Evolutionary conservation across 2,113 vertebrate genomes (phyloP).

Genomic region (Cyanistes caeruleus): DNA sequence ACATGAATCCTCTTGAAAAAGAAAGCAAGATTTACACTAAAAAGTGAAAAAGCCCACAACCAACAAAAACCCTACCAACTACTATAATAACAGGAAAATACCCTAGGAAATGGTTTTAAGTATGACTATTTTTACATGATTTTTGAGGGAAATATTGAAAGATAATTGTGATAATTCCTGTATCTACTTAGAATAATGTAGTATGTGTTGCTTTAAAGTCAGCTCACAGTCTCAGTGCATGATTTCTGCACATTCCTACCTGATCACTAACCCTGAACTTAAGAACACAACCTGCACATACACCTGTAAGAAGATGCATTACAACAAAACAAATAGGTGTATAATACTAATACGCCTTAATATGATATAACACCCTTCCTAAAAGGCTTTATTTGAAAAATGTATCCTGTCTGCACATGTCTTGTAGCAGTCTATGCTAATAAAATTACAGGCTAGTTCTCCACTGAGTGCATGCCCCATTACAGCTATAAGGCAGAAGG

Average conservation of each 20-base stretch:
- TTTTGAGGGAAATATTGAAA: background rate
- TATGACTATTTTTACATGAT: background rate
- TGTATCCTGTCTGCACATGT: background rate
- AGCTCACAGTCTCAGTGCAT: background rate
- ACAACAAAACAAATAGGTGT: background rate
- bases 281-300: background rate
- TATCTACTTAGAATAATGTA: background rate
- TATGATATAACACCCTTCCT: background rate
- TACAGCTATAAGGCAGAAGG: background rate
- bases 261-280: background rate
- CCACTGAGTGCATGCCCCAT: background rate
- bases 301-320: background rate
- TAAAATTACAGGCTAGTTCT: background rate
- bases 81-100: background rate
- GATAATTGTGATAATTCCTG: background rate
- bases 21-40: background rate
- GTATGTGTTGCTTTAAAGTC: background rate
- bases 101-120: background rate
- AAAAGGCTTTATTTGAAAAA: background rate
- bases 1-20: background rate
- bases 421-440: background rate
- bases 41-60: background rate
- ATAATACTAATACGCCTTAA: background rate
- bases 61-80: background rate
- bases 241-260: background rate